Percentiles rank a stretch among this genome's conserved stretches.
phyloP scores from a whole-genome alignment of 35 echinoderm and acorn worm genomes.

The Holothuria glaberrima region DNA sequence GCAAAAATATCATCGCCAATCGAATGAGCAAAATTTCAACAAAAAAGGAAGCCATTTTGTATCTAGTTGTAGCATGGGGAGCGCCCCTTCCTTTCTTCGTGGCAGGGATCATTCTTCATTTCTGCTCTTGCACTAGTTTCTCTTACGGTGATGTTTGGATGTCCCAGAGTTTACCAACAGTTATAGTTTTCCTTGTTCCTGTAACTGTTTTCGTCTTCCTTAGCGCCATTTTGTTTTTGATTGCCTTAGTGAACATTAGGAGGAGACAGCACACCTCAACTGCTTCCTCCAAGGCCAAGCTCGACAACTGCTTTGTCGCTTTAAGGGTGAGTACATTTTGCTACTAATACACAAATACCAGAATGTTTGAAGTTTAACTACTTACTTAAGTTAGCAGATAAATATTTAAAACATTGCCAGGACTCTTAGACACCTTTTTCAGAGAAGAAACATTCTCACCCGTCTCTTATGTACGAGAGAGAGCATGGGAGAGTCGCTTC shows the following conservation, averaged over 20 bases:
- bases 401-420: too few species aligned
- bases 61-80: not conserved
- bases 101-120: not conserved
- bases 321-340: constrained; percentile 13
- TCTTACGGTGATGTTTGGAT: not conserved
- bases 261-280: not conserved
- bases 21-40: not conserved
- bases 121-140: not conserved
- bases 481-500: too few species aligned
- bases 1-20: not conserved
- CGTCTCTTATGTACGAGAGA: too few species aligned
- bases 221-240: constrained; percentile 17
- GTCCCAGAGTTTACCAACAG: not conserved
- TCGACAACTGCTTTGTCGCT: constrained; percentile 9
- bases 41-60: not conserved
- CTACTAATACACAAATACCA: too few species aligned
- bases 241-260: constrained; percentile 9
- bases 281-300: not conserved
- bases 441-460: too few species aligned
- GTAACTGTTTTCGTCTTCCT: not conserved
- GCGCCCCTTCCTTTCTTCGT: constrained; percentile 10
- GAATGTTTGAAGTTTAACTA: too few species aligned
- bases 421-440: too few species aligned
- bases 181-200: not conserved
- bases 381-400: too few species aligned